These are phyloP conservation scores for Gadus chalcogrammus DNA, from an alignment of 2,113 vertebrate species.

Conservation along the genomic window DNA sequence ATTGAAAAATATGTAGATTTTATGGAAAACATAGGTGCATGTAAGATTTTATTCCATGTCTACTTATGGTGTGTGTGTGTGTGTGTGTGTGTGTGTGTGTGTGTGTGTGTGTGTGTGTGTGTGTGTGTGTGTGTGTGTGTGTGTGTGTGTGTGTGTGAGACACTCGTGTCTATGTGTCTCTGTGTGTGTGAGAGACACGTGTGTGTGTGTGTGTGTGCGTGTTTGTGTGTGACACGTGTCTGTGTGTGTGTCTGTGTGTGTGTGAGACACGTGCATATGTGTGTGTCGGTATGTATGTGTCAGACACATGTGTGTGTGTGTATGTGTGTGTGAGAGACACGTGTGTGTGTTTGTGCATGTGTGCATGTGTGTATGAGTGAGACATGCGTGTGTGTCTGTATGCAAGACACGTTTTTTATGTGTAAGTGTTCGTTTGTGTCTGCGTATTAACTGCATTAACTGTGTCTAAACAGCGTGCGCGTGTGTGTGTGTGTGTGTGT, in stretches of 20 bases:
- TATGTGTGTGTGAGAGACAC: not conserved
- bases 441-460: not conserved
- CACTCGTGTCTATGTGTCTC: not conserved
- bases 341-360: not conserved
- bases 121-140: slow-evolving; percentile 14
- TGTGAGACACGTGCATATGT: not conserved
- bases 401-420: not conserved
- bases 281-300: not conserved
- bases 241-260: not conserved
- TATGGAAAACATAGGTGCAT: too few relatives aligned
- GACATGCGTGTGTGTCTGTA: not conserved
- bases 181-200: slow-evolving; percentile 29
- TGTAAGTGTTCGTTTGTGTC: not conserved
- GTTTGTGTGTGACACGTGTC: not conserved
- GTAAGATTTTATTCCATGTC: not conserved
- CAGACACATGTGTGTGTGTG: slow-evolving; percentile 21
- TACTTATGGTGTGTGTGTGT: slow-evolving; percentile 43
- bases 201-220: slow-evolving; percentile 35
- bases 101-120: slow-evolving; percentile 34
- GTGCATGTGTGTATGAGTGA: not conserved
- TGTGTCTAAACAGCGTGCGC: too few relatives aligned
- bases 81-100: not conserved
- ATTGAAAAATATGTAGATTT: too few relatives aligned
- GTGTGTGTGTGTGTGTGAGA: not conserved
- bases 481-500: too few relatives aligned